Evolutionary conservation across 2,797 vertebrate species (phyloP).

Genomic region (Sandelia bainsii): DNA sequence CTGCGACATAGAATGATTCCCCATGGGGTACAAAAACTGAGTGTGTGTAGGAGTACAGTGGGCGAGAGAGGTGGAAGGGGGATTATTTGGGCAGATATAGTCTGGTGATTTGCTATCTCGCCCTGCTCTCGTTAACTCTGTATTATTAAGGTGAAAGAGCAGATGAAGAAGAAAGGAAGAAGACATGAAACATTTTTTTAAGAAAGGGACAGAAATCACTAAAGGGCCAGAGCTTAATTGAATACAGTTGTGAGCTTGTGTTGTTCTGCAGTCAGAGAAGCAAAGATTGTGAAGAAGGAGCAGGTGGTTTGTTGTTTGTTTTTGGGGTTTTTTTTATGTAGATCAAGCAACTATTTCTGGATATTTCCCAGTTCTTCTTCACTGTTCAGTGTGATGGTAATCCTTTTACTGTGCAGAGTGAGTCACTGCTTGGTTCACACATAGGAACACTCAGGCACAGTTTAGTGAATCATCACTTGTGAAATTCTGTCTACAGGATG

Average conservation of each 20-base stretch:
- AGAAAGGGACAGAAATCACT: slow-evolving; percentile 5
- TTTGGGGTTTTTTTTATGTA: slow-evolving; percentile 11
- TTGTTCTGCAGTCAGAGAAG: slow-evolving; percentile 13
- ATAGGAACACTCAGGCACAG: slow-evolving; percentile 34
- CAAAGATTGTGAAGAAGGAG: slow-evolving; percentile 9
- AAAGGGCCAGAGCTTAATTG: slow-evolving; percentile 6
- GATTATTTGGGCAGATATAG: slow-evolving; percentile 62
- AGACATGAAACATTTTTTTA: background rate
- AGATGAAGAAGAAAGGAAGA: slow-evolving; percentile 7
- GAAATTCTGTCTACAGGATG: slow-evolving; percentile 53
- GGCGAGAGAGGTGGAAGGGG: slow-evolving; percentile 16
- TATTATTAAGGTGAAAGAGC: slow-evolving; percentile 44
- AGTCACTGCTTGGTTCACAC: slow-evolving; percentile 38
- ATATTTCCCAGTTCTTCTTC: slow-evolving; percentile 31
- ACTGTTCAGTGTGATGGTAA: slow-evolving; percentile 36
- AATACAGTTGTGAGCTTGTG: slow-evolving; percentile 11
- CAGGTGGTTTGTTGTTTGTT: slow-evolving; percentile 12
- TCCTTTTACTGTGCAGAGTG: slow-evolving; percentile 35
- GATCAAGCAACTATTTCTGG: slow-evolving; percentile 50
- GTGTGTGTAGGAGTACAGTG: slow-evolving; percentile 40
- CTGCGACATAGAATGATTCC: slow-evolving; percentile 45
- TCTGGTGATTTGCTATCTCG: slow-evolving; percentile 51
- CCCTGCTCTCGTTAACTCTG: slow-evolving; percentile 65
- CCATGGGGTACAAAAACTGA: slow-evolving; percentile 44
- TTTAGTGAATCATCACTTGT: slow-evolving; percentile 62